Evolutionary conservation across 37 sponge, comb jelly and placozoan genomes (phyloP).

Genomic region (Axinella damicornis): DNA sequence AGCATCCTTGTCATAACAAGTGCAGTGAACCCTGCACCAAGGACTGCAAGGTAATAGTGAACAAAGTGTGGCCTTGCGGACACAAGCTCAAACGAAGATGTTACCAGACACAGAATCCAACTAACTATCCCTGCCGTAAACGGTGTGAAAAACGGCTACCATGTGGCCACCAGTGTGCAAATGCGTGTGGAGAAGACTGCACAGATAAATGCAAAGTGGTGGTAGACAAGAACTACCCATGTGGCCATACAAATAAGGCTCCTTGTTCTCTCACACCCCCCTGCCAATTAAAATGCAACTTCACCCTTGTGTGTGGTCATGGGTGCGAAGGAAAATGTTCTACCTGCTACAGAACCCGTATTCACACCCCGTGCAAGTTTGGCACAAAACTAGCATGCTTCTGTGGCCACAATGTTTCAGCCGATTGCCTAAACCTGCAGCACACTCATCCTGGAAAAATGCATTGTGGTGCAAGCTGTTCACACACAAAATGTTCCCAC

Average conservation of each 20-base stretch:
- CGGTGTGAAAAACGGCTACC: slow-evolving; percentile 38
- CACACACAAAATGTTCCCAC: slow-evolving; percentile 6
- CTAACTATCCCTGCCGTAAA: slow-evolving; percentile 18
- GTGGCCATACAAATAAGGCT: slow-evolving; percentile 31
- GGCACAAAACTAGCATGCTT: background rate
- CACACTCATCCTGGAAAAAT: background rate
- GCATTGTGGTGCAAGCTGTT: slow-evolving; percentile 11
- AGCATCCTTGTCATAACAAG: slow-evolving; percentile 49
- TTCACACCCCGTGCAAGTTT: slow-evolving; percentile 42
- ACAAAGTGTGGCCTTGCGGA: slow-evolving; percentile 47
- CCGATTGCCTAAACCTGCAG: slow-evolving; percentile 1
- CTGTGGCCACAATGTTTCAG: slow-evolving; percentile 51
- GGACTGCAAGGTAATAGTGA: slow-evolving; percentile 31
- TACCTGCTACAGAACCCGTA: slow-evolving; percentile 26
- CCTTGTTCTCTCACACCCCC: slow-evolving; percentile 9
- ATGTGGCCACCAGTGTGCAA: slow-evolving; percentile 81
- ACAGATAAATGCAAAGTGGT: background rate
- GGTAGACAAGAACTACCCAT: slow-evolving; percentile 16
- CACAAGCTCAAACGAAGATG: slow-evolving; percentile 51
- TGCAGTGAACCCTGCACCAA: slow-evolving; percentile 61
- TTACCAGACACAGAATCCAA: background rate
- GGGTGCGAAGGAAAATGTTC: slow-evolving; percentile 66
- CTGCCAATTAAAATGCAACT: slow-evolving; percentile 43
- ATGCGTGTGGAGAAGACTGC: slow-evolving; percentile 55
- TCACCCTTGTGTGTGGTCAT: slow-evolving; percentile 75